phyloP scores from a whole-genome alignment of 2,797 vertebrate species.

The Knipowitschia caucasica region DNA sequence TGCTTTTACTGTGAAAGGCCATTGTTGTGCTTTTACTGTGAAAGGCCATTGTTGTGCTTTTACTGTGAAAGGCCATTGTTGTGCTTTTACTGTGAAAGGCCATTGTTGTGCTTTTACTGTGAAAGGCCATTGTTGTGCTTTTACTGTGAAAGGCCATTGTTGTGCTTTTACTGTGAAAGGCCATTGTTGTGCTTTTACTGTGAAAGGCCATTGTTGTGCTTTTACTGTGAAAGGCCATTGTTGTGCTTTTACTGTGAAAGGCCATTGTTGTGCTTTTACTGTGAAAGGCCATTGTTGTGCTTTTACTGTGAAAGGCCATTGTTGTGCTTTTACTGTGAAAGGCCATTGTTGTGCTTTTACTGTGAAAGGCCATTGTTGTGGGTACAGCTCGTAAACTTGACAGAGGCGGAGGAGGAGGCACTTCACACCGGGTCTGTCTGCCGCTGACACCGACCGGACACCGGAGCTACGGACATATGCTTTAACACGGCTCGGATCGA shows the following conservation, averaged over 20 bases:
- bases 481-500: constrained; percentile 14
- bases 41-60: too few species aligned
- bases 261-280: constrained; percentile 47
- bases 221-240: constrained; percentile 38
- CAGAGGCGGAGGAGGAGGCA: constrained; percentile 12
- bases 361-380: constrained; percentile 1
- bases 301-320: constrained; percentile 39
- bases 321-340: constrained; percentile 43
- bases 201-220: too few species aligned
- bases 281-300: constrained; percentile 3
- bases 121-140: not conserved
- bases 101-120: constrained; percentile 49
- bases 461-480: constrained; percentile 30
- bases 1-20: constrained; percentile 40
- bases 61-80: constrained; percentile 26
- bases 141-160: too few species aligned
- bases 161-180: constrained; percentile 44
- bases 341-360: constrained; percentile 14
- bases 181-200: too few species aligned
- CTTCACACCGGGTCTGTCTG: constrained; percentile 65
- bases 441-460: constrained; percentile 45
- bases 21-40: too few species aligned
- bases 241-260: too few species aligned
- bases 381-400: constrained; percentile 26
- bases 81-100: too few species aligned